Percentiles rank a stretch among this genome's conserved stretches.
Conservation (phyloP, 2,113 vertebrate genomes). For the Corythaeola cristata region DNA sequence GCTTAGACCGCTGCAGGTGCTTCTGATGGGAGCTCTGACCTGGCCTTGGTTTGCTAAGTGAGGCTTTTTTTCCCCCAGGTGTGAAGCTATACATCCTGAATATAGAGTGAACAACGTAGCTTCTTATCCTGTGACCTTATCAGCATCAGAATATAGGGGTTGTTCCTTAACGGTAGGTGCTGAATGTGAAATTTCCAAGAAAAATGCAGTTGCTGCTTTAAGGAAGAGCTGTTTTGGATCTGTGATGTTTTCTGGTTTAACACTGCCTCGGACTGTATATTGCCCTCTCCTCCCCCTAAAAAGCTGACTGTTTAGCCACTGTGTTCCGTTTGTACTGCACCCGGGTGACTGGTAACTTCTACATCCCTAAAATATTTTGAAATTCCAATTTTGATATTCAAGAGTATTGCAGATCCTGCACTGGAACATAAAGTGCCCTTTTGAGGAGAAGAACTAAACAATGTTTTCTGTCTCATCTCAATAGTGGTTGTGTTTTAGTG, state of each 20-base stretch:
- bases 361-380: background rate
- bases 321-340: background rate
- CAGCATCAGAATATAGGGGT: background rate
- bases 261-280: background rate
- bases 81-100: background rate
- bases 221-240: background rate
- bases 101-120: accelerated
- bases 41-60: background rate
- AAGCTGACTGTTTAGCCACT: background rate
- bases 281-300: background rate
- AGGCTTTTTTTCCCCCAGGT: background rate
- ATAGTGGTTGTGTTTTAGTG: background rate
- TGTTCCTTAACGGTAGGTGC: background rate
- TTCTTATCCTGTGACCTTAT: background rate
- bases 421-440: background rate
- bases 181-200: background rate
- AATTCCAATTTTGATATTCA: background rate
- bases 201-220: background rate
- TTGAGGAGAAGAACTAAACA: background rate
- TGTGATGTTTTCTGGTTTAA: background rate
- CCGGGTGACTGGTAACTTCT: background rate
- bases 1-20: background rate
- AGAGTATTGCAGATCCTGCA: background rate
- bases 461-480: background rate
- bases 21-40: background rate